phyloP scores from a whole-genome alignment of 2,113 vertebrate genomes.

The Tychaedon coryphoeus region DNA sequence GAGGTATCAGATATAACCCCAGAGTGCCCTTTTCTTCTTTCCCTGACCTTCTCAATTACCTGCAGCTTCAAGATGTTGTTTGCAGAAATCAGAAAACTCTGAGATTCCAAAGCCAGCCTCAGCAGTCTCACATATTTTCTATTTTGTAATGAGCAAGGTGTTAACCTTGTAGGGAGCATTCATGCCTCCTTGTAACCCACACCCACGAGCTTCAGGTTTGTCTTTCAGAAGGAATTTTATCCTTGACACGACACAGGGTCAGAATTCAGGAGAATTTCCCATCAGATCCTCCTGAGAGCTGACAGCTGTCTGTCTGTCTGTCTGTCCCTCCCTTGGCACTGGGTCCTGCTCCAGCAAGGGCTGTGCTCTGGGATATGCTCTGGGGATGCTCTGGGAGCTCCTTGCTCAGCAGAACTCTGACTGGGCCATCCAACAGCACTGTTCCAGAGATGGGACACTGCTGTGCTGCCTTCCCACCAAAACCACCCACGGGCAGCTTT shows the following conservation, averaged over 20 bases:
- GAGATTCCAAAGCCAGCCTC: accelerated
- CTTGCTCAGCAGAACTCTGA: background rate
- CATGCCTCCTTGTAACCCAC: background rate
- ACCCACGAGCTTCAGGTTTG: background rate
- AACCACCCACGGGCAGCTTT: background rate
- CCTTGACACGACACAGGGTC: background rate
- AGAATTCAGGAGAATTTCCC: background rate
- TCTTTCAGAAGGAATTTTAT: background rate
- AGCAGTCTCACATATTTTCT: accelerated
- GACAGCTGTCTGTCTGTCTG: background rate
- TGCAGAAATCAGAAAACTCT: background rate
- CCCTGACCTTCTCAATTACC: background rate
- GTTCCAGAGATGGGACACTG: background rate
- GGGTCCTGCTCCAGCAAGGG: background rate
- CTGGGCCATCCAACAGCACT: background rate
- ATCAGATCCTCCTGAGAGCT: background rate
- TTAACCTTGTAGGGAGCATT: background rate
- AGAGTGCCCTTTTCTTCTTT: background rate
- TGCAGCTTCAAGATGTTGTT: background rate
- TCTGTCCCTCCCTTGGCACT: background rate
- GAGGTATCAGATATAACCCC: background rate
- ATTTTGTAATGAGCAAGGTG: background rate
- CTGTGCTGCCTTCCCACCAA: background rate
- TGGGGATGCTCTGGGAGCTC: accelerated
- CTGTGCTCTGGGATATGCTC: background rate